Base-by-base conservation (phyloP, 2,113 vertebrate species). In the Grus americana region DNA sequence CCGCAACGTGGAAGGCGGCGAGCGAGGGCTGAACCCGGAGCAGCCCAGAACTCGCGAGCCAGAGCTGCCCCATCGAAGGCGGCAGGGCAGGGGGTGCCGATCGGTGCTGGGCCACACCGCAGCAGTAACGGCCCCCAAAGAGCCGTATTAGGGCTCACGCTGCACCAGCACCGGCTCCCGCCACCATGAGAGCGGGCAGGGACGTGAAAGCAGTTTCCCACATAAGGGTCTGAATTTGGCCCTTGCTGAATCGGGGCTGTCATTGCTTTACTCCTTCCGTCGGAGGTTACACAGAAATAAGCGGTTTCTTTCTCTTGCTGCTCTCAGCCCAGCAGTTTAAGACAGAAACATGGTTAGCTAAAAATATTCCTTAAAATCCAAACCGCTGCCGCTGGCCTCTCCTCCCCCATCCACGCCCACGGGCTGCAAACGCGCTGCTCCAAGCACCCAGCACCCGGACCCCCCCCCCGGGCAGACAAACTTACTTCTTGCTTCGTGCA, bases 391-490 rank as follows among this genome's bases (percentile, higher is more conserved):
- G 1, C 0, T 12, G 55, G 62, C 62, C 11, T 32, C 86, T 73
- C 40, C 24, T 68, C 22, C 70, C 47, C 44, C 18, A 22, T 7
- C 16, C 30, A 1, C 49, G 17, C 34, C 65, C 29, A 1, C 1
- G 2, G 16, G 59, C 62, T 71, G 29, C 42, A 22, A 19, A 54
- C 2, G 1, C 2, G 1, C 24, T 0, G 5, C 47, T n/a, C 68
- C 38, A 1, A 54, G 50, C 54, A 20, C 70, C 44, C 38, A n/a
- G 42, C 38, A 38, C 38, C 38, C 57, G 40, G 9, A 26, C 68
- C 38, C 1, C 9, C 36, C 36, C 15, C 38, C 24, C 20, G 14
- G 2, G 24, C 65, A 46, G 17, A 54, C 27, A 52, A 29, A 59
- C 26, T 9, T 6, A 40, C 68, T 38, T 26, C 50, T 65, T 13